Conservation (phyloP, 1,140 invertebrate species). For the Ceratosolen fusciceps region DNA sequence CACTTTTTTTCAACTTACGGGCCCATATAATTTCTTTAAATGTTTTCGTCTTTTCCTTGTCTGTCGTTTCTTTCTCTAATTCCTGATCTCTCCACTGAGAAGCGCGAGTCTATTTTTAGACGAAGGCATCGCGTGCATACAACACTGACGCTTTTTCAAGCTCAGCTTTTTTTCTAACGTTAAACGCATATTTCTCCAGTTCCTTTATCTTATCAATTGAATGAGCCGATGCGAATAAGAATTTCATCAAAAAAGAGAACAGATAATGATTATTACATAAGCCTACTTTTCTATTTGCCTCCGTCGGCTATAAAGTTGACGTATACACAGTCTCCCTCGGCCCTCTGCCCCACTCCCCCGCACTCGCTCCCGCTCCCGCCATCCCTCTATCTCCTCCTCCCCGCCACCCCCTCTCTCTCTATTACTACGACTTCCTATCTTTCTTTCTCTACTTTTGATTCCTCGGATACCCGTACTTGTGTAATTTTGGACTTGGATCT, state of each 20-base stretch:
- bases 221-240: slow-evolving; percentile 6
- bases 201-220: slow-evolving; percentile 29
- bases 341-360: background rate
- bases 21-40: slow-evolving; percentile 6
- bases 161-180: background rate
- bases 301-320: background rate
- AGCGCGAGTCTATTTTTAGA: background rate
- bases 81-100: background rate
- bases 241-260: slow-evolving; percentile 5
- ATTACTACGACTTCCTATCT: too few species aligned
- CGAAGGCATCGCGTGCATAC: slow-evolving; percentile 15
- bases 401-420: background rate
- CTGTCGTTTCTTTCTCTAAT: background rate
- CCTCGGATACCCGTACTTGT: background rate
- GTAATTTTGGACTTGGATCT: slow-evolving; percentile 7
- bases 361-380: too few species aligned
- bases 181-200: background rate
- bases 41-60: slow-evolving; percentile 30
- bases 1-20: background rate
- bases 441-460: too few species aligned
- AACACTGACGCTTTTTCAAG: background rate
- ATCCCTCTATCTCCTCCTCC: background rate
- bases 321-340: background rate
- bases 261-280: slow-evolving; percentile 28
- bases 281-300: slow-evolving; percentile 1